A percentile compares a stretch with the other conserved stretches of the same genome.
Evolutionary conservation across 1,140 invertebrate genomes (phyloP).

Genomic region (Akabosia matsudoensis): DNA sequence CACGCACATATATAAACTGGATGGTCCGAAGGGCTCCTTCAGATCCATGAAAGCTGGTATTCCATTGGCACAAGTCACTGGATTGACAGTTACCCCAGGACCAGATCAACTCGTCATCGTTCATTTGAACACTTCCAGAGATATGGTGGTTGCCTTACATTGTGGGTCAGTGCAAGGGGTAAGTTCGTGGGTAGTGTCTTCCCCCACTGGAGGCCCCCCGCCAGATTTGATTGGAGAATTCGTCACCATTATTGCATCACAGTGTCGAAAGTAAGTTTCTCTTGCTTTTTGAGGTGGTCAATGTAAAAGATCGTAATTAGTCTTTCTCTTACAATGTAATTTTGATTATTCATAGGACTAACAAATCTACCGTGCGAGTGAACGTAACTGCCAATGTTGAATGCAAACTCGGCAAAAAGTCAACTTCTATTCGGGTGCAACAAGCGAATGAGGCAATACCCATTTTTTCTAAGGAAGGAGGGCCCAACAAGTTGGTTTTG

Average conservation of each 20-base stretch:
- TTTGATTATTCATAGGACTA: constrained; percentile 62
- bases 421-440: constrained; percentile 42
- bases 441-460: constrained; percentile 28
- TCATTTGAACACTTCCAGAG: constrained; percentile 82
- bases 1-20: constrained; percentile 81
- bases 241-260: constrained; percentile 73
- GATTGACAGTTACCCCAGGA: constrained; percentile 56
- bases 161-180: constrained; percentile 60
- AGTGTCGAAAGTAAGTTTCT: constrained; percentile 69
- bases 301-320: constrained; percentile 55
- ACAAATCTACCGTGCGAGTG: constrained; percentile 61
- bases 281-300: constrained; percentile 60
- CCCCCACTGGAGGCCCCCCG: constrained; percentile 53
- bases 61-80: constrained; percentile 69
- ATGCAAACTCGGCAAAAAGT: constrained; percentile 44
- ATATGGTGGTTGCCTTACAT: constrained; percentile 78
- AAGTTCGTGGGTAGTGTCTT: constrained; percentile 40
- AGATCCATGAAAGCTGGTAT: constrained; percentile 80
- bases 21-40: constrained; percentile 71
- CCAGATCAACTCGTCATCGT: constrained; percentile 85
- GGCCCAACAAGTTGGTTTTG: constrained; percentile 33
- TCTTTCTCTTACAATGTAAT: constrained; percentile 64
- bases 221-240: constrained; percentile 68
- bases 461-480: constrained; percentile 42
- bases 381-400: constrained; percentile 59